Evolutionary conservation across 2,113 vertebrate species (phyloP).

Genomic region (Dromaius novaehollandiae): DNA sequence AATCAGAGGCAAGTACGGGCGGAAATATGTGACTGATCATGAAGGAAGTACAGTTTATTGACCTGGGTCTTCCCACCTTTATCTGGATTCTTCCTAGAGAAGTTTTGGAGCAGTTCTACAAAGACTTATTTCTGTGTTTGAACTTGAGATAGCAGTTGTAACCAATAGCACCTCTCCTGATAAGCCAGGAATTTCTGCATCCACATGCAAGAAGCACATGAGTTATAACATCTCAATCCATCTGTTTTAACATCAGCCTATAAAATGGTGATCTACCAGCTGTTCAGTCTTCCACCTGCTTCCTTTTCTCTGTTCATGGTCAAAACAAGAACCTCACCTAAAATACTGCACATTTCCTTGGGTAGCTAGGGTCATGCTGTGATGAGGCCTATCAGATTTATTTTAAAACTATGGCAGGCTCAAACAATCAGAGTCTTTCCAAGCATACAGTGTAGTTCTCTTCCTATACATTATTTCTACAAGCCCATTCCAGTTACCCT

Average conservation of each 20-base stretch:
- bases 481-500: background rate
- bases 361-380: background rate
- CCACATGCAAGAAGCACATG: rapidly evolving
- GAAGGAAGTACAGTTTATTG: background rate
- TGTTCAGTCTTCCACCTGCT: background rate
- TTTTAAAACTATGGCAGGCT: background rate
- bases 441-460: background rate
- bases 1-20: background rate
- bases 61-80: background rate
- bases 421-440: background rate
- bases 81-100: background rate
- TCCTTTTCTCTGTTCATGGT: background rate
- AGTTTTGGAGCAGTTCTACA: background rate
- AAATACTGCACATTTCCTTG: background rate
- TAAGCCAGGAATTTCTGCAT: background rate
- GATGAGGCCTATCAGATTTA: conserved; percentile 5
- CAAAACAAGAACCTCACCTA: background rate
- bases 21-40: background rate
- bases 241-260: background rate
- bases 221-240: background rate
- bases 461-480: background rate
- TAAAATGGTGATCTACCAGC: background rate
- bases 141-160: background rate
- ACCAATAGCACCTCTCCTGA: background rate
- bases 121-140: background rate